Evolutionary conservation across 2,113 vertebrate genomes (phyloP), one percentile per base, ranked within the genome.

Genomic region (Brachypteracias leptosomus): DNA sequence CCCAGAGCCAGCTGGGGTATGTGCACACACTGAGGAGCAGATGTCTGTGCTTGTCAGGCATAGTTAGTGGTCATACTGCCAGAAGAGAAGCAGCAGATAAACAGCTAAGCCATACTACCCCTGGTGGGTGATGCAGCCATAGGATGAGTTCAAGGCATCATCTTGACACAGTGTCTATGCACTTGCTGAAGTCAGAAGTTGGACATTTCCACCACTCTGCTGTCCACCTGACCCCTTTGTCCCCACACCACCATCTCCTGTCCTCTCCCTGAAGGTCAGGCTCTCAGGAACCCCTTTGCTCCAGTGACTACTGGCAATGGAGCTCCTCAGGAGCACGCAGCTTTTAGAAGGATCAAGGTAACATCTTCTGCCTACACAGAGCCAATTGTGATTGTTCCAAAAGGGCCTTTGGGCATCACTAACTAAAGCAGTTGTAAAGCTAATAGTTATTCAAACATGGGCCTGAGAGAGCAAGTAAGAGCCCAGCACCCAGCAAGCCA

Each of bases 181-280:
- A 17, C 68, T 81, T 61, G 22, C 8, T 63, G 55, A 19, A 76
- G 52, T 21, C 2, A 66, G 36, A 63, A 52, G 16, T 2, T 26
- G n/a, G 67, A 49, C 31, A 38, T 18, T 55, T 66, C 35, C 38
- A 65, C 9, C 6, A 1, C 38, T 20, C 35, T 40, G 57, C 29
- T 55, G 40, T 38, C 51, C 44, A 16, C 19, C 47, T 51, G 7
- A 52, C 12, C 22, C 54, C 24, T 33, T 20, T 6, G 19, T 19
- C 8, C 19, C 35, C 13, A 9, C 1, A 1, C 19, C 33, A 22
- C 18, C 21, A 21, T 3, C 26, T 46, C 7, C 0, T 16, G 29
- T 67, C 36, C 33, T n/a, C 17, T 59, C 59, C 55, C 44, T 16
- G 51, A 38, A 61, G 25, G 31, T 42, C 72, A n/a, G 40, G 38